phyloP scores from a whole-genome alignment of 2,888 invertebrate genomes.

The Eilema caniola region DNA sequence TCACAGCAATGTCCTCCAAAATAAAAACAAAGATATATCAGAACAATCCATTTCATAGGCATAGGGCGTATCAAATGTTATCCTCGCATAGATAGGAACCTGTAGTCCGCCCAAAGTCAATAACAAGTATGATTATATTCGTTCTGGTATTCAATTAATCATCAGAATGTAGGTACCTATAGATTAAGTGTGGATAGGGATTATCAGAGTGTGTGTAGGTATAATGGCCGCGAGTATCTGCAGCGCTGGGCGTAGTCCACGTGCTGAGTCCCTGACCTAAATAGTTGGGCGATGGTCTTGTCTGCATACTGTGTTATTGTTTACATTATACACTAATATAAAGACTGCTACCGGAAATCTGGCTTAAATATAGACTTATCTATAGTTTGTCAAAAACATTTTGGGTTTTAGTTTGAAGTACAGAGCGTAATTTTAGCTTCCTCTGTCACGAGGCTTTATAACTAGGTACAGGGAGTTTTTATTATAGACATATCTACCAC shows the following conservation, averaged over 20 bases:
- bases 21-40: background rate
- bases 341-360: slow-evolving; percentile 21
- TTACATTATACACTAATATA: slow-evolving; percentile 51
- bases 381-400: slow-evolving; percentile 4
- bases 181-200: slow-evolving; percentile 64
- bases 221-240: slow-evolving; percentile 42
- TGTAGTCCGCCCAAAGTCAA: background rate
- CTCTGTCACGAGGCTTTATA: background rate
- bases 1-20: background rate
- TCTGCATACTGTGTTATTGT: slow-evolving; percentile 55
- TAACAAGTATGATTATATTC: slow-evolving; percentile 22
- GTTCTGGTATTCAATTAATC: slow-evolving; percentile 56
- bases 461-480: no score
- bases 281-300: slow-evolving; percentile 56
- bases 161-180: slow-evolving; percentile 44
- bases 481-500: background rate
- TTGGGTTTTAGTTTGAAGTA: background rate
- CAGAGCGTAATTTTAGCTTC: background rate
- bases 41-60: background rate
- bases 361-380: slow-evolving; percentile 11
- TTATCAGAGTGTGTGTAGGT: slow-evolving; percentile 56
- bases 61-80: background rate
- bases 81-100: background rate
- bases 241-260: slow-evolving; percentile 64
- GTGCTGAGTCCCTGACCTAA: slow-evolving; percentile 68